These are phyloP conservation scores for Triops cancriformis DNA, from an alignment of 1,140 invertebrate species.

Conservation along the genomic window DNA sequence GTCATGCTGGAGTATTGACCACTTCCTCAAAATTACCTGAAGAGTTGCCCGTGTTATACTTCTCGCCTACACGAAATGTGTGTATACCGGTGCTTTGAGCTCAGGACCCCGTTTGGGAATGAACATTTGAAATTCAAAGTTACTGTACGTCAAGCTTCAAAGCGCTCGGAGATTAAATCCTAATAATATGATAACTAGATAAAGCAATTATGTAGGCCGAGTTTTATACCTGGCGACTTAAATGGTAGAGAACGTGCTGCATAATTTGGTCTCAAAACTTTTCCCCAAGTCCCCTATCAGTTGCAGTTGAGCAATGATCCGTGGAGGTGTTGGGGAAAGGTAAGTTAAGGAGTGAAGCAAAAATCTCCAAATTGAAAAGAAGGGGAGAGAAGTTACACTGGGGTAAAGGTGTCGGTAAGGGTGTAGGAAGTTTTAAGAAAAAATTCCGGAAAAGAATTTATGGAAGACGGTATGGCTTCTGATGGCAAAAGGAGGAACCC, in stretches of 20 bases:
- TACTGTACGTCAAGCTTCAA: too few relatives aligned
- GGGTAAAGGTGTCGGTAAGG: background rate
- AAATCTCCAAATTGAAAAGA: background rate
- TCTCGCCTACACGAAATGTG: too few relatives aligned
- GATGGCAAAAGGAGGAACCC: background rate
- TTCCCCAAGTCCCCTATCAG: background rate
- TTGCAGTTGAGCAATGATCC: background rate
- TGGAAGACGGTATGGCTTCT: slow-evolving; percentile 9
- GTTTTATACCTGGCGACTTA: background rate
- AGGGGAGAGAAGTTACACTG: background rate
- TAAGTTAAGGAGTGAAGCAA: background rate
- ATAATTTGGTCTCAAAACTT: background rate
- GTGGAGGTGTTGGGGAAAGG: background rate
- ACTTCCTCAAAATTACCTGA: too few relatives aligned
- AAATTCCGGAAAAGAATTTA: slow-evolving; percentile 1
- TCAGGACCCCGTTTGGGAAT: too few relatives aligned
- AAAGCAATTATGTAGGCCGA: background rate
- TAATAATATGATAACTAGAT: background rate
- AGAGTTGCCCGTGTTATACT: too few relatives aligned
- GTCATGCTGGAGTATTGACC: too few relatives aligned
- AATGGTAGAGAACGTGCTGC: background rate
- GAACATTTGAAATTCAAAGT: too few relatives aligned
- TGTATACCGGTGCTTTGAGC: too few relatives aligned
- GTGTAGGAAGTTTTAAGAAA: background rate
- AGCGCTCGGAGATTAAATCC: background rate